Conservation (phyloP, 2,888 invertebrate genomes). For the Electrophaes corylata region DNA sequence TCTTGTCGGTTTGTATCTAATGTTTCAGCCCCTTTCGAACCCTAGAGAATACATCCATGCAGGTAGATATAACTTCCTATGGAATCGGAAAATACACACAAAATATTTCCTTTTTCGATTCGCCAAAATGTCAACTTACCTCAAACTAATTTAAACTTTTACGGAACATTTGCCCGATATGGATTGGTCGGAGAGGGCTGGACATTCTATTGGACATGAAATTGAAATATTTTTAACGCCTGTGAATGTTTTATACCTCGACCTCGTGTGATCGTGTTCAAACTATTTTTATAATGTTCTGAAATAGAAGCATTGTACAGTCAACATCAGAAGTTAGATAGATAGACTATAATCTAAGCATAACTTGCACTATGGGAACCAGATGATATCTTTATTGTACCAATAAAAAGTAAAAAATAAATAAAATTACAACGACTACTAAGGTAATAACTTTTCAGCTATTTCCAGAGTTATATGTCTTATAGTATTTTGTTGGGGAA, state of each 20-base stretch:
- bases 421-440: too few species aligned
- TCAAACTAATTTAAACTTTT: slow-evolving; percentile 29
- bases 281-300: slow-evolving; percentile 9
- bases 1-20: too few species aligned
- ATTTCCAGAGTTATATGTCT: too few species aligned
- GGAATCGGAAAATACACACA: not conserved
- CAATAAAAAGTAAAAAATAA: too few species aligned
- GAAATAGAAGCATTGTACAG: not conserved
- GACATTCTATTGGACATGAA: slow-evolving; percentile 13
- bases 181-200: not conserved
- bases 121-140: slow-evolving; percentile 19
- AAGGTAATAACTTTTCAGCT: too few species aligned
- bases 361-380: too few species aligned
- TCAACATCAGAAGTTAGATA: too few species aligned
- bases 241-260: slow-evolving; percentile 8
- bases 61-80: not conserved
- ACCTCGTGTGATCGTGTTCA: not conserved
- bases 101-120: slow-evolving; percentile 18
- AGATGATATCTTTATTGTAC: too few species aligned
- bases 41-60: not conserved
- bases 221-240: slow-evolving; percentile 16
- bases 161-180: slow-evolving; percentile 20
- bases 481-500: too few species aligned
- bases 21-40: not conserved
- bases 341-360: too few species aligned